Percentiles rank a stretch among this genome's conserved stretches.
These are phyloP conservation scores for Magallana ariakensis DNA, from an alignment of 1,140 invertebrate species.

Conservation along the genomic window DNA sequence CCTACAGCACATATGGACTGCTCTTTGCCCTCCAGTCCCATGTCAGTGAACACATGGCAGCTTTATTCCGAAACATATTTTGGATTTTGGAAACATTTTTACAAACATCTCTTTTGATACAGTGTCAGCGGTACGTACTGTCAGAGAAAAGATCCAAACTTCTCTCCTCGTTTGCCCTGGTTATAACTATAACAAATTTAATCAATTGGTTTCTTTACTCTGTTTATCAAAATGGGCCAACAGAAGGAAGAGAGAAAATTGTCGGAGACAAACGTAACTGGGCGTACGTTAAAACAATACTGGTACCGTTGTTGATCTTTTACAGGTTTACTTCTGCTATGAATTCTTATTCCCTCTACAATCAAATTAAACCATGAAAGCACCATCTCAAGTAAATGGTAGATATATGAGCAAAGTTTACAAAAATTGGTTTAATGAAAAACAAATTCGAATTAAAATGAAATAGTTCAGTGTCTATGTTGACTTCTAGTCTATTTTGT, in stretches of 20 bases:
- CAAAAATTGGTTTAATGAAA: too few species aligned
- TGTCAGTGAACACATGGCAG: background rate
- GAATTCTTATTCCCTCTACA: constrained; percentile 6
- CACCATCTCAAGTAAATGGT: background rate
- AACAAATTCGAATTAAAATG: too few species aligned
- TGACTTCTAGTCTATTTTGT: too few species aligned
- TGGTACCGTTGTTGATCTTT: constrained; percentile 7
- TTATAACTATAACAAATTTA: constrained; percentile 26
- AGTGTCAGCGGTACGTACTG: constrained; percentile 15
- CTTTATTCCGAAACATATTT: background rate
- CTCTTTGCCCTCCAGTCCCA: background rate
- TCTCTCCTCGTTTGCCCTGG: background rate
- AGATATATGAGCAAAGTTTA: background rate
- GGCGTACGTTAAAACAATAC: background rate
- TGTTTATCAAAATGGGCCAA: constrained; percentile 2
- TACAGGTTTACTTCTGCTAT: constrained; percentile 25
- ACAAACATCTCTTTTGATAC: constrained; percentile 27
- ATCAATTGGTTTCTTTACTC: constrained; percentile 19
- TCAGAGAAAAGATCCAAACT: background rate
- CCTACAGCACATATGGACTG: constrained; percentile 1
- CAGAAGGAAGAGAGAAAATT: background rate
- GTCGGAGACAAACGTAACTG: constrained; percentile 3
- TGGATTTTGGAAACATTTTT: background rate
- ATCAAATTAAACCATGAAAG: constrained; percentile 12
- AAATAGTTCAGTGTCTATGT: too few species aligned